Evolutionary conservation across 2,888 invertebrate genomes (phyloP).

Genomic region (Cybosia mesomella): DNA sequence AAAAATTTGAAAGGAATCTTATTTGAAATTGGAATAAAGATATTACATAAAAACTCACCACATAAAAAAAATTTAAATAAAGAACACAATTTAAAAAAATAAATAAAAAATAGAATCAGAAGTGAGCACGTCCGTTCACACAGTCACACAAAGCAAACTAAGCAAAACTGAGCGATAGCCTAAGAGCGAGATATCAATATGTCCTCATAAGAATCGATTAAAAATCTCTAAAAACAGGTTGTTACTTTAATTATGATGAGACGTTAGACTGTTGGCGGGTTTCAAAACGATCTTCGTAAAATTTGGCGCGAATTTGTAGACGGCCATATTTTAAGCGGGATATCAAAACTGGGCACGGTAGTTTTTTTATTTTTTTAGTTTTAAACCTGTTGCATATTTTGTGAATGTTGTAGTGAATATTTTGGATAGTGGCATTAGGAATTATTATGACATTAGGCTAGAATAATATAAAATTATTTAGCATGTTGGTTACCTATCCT

Average conservation of each 20-base stretch:
- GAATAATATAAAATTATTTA: background rate
- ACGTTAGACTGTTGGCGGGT: constrained; percentile 81
- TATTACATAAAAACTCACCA: constrained; percentile 30
- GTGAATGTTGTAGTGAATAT: constrained; percentile 1
- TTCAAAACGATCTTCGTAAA: constrained; percentile 74
- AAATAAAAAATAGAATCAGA: constrained; percentile 20
- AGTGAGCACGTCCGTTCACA: constrained; percentile 70
- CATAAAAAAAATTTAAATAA: constrained; percentile 14
- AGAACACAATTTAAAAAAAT: constrained; percentile 29
- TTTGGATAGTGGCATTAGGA: background rate
- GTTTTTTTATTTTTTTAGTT: constrained; percentile 12
- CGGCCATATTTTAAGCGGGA: constrained; percentile 62
- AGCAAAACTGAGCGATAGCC: constrained; percentile 71
- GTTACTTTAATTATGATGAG: constrained; percentile 55
- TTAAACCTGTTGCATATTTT: constrained; percentile 9
- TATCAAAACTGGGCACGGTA: constrained; percentile 60
- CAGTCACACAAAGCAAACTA: constrained; percentile 78
- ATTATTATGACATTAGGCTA: background rate
- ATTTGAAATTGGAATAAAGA: constrained; percentile 2
- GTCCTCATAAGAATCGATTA: constrained; percentile 61
- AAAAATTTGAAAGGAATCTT: background rate
- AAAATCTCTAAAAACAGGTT: constrained; percentile 61
- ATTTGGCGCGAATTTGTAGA: constrained; percentile 67
- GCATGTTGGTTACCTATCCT: background rate
- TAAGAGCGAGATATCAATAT: constrained; percentile 57